Evolutionary conservation across 2,888 invertebrate genomes (phyloP).

Genomic region (Brenthis daphne): DNA sequence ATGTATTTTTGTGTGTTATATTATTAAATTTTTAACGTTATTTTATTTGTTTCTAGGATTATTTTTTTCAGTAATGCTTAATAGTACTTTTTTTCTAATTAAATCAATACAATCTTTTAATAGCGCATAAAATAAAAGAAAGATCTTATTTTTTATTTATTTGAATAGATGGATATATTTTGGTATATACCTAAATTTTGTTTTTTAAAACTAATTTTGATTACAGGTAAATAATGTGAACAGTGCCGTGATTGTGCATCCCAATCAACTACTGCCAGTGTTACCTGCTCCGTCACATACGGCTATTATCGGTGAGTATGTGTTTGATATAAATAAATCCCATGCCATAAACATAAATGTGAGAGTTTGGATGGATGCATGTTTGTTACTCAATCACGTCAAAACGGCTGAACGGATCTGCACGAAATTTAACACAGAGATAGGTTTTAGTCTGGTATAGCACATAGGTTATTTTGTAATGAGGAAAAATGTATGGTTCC

Average conservation of each 20-base stretch:
- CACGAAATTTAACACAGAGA: too few relatives aligned
- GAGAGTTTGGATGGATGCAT: too few relatives aligned
- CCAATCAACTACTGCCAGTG: constrained; percentile 89
- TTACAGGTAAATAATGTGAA: constrained; percentile 67
- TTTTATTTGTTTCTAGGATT: background rate
- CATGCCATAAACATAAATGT: too few relatives aligned
- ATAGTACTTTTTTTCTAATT: too few relatives aligned
- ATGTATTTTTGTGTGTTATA: constrained; percentile 41
- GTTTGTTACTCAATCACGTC: too few relatives aligned
- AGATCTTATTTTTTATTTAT: too few relatives aligned
- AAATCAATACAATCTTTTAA: too few relatives aligned
- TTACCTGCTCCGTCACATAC: constrained; percentile 82
- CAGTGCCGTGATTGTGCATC: constrained; percentile 90
- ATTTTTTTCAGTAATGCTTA: background rate
- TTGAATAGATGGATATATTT: too few relatives aligned
- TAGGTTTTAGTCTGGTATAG: too few relatives aligned
- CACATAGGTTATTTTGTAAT: too few relatives aligned
- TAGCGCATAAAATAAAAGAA: background rate
- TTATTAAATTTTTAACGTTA: background rate
- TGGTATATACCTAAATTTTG: background rate
- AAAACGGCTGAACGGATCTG: too few relatives aligned
- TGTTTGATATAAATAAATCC: constrained; percentile 4
- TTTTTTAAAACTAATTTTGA: background rate
- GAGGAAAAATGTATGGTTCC: too few relatives aligned
- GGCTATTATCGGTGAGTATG: constrained; percentile 71